A percentile compares a stretch with the other conserved stretches of the same genome.
Conservation (phyloP, 2,888 invertebrate genomes). For the Hydraecia micacea region DNA sequence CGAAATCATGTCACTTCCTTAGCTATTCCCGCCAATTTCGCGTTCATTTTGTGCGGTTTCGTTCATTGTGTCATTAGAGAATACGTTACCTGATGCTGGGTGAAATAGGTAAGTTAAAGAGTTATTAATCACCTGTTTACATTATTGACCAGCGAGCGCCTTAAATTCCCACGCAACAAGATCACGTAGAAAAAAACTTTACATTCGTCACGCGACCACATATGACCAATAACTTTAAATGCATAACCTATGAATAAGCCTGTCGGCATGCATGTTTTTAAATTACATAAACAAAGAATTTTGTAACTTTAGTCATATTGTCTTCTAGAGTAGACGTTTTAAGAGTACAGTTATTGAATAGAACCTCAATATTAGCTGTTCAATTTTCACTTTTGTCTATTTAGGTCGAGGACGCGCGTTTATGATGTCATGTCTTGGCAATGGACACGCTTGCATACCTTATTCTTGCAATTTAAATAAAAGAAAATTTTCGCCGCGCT, state of each 20-base stretch:
- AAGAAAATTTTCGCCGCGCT: conserved; percentile 21
- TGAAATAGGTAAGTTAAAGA: neutral
- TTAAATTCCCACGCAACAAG: conserved; percentile 20
- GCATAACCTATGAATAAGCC: conserved; percentile 61
- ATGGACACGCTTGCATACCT: conserved; percentile 49
- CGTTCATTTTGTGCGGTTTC: neutral
- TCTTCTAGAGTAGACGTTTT: conserved; percentile 37
- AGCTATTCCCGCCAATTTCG: too few species aligned
- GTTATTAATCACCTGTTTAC: neutral
- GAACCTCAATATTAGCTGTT: conserved; percentile 72
- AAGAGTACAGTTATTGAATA: conserved; percentile 54
- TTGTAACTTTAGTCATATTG: conserved; percentile 51
- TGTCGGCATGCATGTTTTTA: conserved; percentile 53
- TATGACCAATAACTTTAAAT: conserved; percentile 59
- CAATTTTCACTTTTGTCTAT: conserved; percentile 85
- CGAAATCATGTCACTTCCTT: too few species aligned
- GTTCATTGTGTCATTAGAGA: neutral
- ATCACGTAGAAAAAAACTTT: conserved; percentile 30
- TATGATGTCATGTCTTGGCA: conserved; percentile 75
- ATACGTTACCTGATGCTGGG: too few species aligned
- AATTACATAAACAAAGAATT: conserved; percentile 59
- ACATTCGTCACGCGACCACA: conserved; percentile 27
- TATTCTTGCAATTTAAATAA: conserved; percentile 58
- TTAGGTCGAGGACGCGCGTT: conserved; percentile 84
- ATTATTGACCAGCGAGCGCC: neutral